These are phyloP conservation scores for Bombyx huttoni DNA, from an alignment of 2,888 invertebrate species.

Conservation along the genomic window DNA sequence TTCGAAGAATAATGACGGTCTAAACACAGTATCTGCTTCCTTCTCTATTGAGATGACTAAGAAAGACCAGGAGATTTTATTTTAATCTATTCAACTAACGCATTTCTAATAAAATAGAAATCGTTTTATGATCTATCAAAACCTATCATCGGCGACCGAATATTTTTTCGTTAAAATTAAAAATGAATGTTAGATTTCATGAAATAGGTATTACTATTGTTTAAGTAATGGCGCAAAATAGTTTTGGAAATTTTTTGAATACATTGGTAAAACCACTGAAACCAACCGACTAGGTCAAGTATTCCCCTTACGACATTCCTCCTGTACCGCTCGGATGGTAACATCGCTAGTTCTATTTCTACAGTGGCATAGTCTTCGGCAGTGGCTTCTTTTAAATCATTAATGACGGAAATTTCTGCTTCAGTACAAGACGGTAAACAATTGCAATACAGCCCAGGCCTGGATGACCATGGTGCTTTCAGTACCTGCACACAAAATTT, in stretches of 20 bases:
- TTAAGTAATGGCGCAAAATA: too few species aligned
- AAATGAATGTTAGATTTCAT: too few species aligned
- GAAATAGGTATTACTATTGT: too few species aligned
- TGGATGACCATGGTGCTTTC: conserved; percentile 58
- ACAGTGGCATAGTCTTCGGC: conserved; percentile 52
- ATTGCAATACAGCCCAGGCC: conserved; percentile 76
- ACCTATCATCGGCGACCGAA: too few species aligned
- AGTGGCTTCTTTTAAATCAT: conserved; percentile 56
- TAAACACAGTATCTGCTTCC: too few species aligned
- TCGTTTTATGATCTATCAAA: too few species aligned
- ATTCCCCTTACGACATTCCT: conserved; percentile 81
- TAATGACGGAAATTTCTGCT: conserved; percentile 77
- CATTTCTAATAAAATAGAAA: too few species aligned
- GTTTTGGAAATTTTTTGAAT: background rate
- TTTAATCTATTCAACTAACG: too few species aligned
- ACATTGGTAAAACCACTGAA: background rate
- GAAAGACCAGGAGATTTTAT: too few species aligned
- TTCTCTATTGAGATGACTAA: too few species aligned
- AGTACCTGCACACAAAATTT: conserved; percentile 29
- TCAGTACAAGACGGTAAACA: conserved; percentile 83
- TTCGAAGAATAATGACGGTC: too few species aligned
- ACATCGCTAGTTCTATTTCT: conserved; percentile 73
- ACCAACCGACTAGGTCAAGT: conserved; percentile 80
- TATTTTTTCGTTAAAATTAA: too few species aligned
- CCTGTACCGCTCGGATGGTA: conserved; percentile 80